A percentile compares a stretch with the other conserved stretches of the same genome.
Conservation (phyloP, 2,797 vertebrate genomes). For the Heliangelus exortis region DNA sequence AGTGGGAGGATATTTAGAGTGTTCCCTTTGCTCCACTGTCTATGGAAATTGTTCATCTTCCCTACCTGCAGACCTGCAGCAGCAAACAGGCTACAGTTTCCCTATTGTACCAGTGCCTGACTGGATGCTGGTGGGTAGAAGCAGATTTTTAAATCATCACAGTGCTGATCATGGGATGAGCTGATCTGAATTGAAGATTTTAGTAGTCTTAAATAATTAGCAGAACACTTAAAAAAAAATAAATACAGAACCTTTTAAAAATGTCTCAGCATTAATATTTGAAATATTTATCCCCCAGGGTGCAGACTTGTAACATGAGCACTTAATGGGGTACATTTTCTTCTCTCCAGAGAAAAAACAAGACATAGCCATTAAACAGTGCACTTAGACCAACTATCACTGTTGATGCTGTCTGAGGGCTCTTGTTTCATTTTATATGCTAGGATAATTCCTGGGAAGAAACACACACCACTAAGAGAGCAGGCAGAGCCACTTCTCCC, state of each 20-base stretch:
- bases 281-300: constrained; percentile 44
- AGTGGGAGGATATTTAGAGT: constrained; percentile 21
- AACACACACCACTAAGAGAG: neutral
- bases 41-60: constrained; percentile 1
- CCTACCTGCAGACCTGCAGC: neutral
- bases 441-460: constrained; percentile 13
- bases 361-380: constrained; percentile 45
- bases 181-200: neutral
- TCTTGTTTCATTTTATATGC: constrained; percentile 48
- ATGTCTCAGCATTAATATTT: constrained; percentile 61
- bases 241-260: constrained; percentile 55
- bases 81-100: neutral
- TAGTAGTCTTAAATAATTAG: constrained; percentile 36
- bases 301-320: neutral
- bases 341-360: constrained; percentile 44
- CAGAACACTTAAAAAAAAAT: constrained; percentile 46
- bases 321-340: constrained; percentile 58
- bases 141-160: neutral
- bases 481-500: neutral
- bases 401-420: constrained; percentile 29
- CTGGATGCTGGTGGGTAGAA: neutral
- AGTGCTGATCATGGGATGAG: neutral
- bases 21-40: neutral
- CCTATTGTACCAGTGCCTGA: neutral
- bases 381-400: constrained; percentile 18